Percentiles rank a stretch among this genome's conserved stretches.
phyloP scores from a whole-genome alignment of 2,113 vertebrate genomes.

The Actenoides hombroni region DNA sequence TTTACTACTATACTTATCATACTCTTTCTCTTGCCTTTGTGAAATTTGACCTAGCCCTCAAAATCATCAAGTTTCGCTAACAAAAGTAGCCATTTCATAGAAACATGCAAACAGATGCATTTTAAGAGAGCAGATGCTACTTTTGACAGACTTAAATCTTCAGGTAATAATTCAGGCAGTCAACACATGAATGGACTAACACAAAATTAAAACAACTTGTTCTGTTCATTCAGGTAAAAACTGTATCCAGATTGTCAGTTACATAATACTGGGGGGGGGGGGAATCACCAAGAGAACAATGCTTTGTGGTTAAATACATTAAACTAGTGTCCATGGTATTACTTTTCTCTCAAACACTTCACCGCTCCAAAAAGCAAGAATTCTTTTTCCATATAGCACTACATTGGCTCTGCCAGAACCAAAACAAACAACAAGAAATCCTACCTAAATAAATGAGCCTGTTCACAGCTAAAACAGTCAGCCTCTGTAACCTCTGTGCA shows the following conservation, averaged over 20 bases:
- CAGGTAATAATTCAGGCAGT: neutral
- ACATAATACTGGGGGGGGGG: neutral
- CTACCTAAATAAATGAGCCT: slow-evolving; percentile 91
- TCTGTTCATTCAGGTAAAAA: neutral
- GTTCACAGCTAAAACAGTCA: slow-evolving; percentile 90
- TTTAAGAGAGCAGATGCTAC: neutral
- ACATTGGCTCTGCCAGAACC: neutral
- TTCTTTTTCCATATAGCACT: neutral
- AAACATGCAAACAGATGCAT: neutral
- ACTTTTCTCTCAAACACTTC: neutral
- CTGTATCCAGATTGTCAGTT: neutral
- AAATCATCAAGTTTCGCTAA: neutral
- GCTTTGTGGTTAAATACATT: neutral
- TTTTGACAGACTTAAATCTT: neutral
- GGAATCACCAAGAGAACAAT: rapidly evolving
- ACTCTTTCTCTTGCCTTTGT: neutral
- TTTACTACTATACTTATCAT: neutral
- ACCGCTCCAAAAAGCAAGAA: neutral
- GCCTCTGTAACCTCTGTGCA: slow-evolving; percentile 89
- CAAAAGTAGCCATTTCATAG: neutral
- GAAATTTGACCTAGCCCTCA: neutral
- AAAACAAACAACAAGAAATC: neutral
- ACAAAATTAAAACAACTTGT: neutral
- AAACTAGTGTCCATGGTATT: neutral
- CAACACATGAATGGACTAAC: neutral